Evolutionary conservation across 2,797 vertebrate species (phyloP), one percentile per base, ranked within the genome.

Genomic region (Borostomias antarcticus): DNA sequence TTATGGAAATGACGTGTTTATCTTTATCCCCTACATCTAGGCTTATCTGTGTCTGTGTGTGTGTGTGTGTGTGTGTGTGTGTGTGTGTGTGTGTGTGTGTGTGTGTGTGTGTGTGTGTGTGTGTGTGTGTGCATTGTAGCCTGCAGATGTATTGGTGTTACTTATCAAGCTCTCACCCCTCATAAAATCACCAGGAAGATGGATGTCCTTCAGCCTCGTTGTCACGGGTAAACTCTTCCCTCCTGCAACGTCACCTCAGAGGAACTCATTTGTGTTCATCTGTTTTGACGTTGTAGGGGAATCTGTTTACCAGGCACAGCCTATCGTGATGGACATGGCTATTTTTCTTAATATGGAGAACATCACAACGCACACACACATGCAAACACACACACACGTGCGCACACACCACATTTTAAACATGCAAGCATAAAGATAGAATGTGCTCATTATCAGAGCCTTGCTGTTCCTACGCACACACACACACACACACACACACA

Each of bases 191-290:
- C 17, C 2, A 5, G 54, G 80, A n/a, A n/a, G n/a, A n/a, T n/a
- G n/a, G n/a, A 80, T 82, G 83, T 84, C 82, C 87, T 88, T 86
- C 79, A 77, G 54, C 61, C 81, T 78, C 80, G 83, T 75, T 85
- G 79, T 84, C 80, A 79, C 63, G 19, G 70, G 78, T 75, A 84
- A 80, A 71, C 57, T 35, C 13, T 35, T 65, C 51, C 33, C 30
- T 25, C 60, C 69, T 76, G 80, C 74, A 80, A 71, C 71, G 73
- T 79, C 64, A 79, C 54, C 75, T 81, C 82, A 28, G 37, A 75
- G 84, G 79, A 85, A 65, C 84, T 90, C 87, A 88, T 92, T 92
- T 92, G 88, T 91, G 89, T 90, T 92, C 85, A 92, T 92, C 89
- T 89, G 73, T 80, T 73, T 70, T 89, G 89, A 90, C 84, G 67